Evolutionary conservation across 1,140 invertebrate species (phyloP), one percentile per base, ranked within the genome.

Genomic region (Steinernema khuongi): DNA sequence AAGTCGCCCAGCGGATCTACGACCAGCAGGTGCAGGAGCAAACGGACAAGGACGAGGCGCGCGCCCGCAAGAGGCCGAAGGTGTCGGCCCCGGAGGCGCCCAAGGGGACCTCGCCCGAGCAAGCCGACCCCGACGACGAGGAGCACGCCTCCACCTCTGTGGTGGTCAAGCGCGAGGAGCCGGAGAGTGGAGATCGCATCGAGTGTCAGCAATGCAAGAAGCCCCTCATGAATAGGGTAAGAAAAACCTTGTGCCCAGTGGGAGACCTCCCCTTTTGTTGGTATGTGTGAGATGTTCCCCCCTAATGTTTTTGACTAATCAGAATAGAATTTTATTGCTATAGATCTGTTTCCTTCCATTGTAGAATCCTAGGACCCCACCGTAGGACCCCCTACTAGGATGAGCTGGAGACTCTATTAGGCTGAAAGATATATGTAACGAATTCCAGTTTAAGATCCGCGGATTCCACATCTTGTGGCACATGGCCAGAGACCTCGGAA

Each of bases 391-490:
- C n/a, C n/a, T n/a, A n/a, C n/a, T n/a, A n/a, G n/a, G n/a, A n/a
- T n/a, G n/a, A n/a, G n/a, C n/a, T n/a, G n/a, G n/a, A n/a, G n/a
- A n/a, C n/a, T n/a, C n/a, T n/a, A n/a, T n/a, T n/a, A n/a, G n/a
- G n/a, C n/a, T n/a, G n/a, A n/a, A n/a, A n/a, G n/a, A n/a, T n/a
- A n/a, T n/a, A n/a, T n/a, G n/a, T n/a, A n/a, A n/a, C n/a, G n/a
- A n/a, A n/a, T 29, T 79, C 1, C 22, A 60, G 1, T n/a, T 79
- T 41, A 30, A 81, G 73, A 84, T 78, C 17, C 79, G 81, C n/a
- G 82, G 82, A 22, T 85, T 85, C 72, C 82, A 84, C 72, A 79
- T 84, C 19, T 77, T 84, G 0, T 81, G 77, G 78, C 82, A 84
- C 72, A 41, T 84, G 72, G 74, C 72, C 33, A 81, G 77, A 31